Evolutionary conservation across 2,888 invertebrate species (phyloP), one percentile per base, ranked within the genome.

Genomic region (Limnephilus marmoratus): DNA sequence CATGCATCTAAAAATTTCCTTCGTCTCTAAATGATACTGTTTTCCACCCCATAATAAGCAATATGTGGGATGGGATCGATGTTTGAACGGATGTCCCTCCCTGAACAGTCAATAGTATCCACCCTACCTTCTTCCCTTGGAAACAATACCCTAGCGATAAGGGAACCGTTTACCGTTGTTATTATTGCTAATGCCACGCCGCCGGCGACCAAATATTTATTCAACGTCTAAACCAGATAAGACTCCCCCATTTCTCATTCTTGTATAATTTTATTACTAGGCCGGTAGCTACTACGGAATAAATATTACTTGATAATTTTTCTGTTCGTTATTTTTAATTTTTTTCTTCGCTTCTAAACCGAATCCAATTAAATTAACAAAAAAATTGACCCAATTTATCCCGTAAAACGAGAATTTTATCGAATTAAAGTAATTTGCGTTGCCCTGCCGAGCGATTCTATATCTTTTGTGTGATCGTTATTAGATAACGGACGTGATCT

Each of bases 181-280:
- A 89, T 89, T 89, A 80, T 80, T 89, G 68, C n/a, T 24, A 80
- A 53, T 80, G 80, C 89, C 80, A 3, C 68, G 88, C 45, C 53
- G 68, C 68, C 7, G 24, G 68, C 68, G 53, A 29, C 37, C 9
- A 80, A 89, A 89, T 89, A 89, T 80, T 89, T 89, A 80, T 89
- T 80, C 89, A 81, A 53, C 89, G 37, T 89, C 89, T 89, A 18
- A 29, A 53, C 29, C 37, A 89, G 89, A 86, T 86, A 86, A 45
- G n/a, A 49, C 29, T 86, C 37, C 49, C 34, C 37, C 13, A 9
- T 89, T 80, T 24, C 68, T n/a, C 24, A 68, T 24, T 7, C 68
- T 68, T 68, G 68, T 68, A 68, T 68, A 68, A 24, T 68, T 68
- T 68, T 68, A 68, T 24, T 68, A 68, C 24, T 53, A 68, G 7